phyloP scores from a whole-genome alignment of 2,888 invertebrate species.

The Agonopterix alstromeriana region DNA sequence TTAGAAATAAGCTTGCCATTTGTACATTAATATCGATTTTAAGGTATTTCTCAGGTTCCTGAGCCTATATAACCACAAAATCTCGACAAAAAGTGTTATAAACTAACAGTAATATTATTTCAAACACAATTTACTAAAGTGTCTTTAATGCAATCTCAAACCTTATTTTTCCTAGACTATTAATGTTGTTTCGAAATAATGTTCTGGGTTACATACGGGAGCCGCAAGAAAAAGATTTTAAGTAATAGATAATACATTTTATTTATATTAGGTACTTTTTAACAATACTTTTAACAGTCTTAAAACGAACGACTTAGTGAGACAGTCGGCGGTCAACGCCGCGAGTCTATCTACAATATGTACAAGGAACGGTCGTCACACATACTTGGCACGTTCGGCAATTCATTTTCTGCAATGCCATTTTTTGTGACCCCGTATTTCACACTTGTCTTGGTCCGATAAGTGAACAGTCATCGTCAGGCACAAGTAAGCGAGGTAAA shows the following conservation, averaged over 20 bases:
- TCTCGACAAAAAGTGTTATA: too few relatives aligned
- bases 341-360: conserved; percentile 58
- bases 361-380: conserved; percentile 30
- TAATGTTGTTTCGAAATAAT: conserved; percentile 4
- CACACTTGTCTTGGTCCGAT: background rate
- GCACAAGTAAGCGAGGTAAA: conserved; percentile 62
- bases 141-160: too few relatives aligned
- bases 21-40: too few relatives aligned
- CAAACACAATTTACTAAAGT: too few relatives aligned
- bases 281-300: conserved; percentile 77
- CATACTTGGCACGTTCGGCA: conserved; percentile 8
- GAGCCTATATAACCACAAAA: too few relatives aligned
- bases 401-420: conserved; percentile 3
- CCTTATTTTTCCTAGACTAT: too few relatives aligned
- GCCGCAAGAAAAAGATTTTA: conserved; percentile 18
- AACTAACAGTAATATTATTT: too few relatives aligned
- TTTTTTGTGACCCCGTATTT: conserved; percentile 2
- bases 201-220: conserved; percentile 4
- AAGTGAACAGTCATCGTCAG: conserved; percentile 20
- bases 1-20: too few relatives aligned
- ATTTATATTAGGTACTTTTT: conserved; percentile 70
- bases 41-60: too few relatives aligned
- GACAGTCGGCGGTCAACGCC: conserved; percentile 60
- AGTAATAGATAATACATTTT: conserved; percentile 44
- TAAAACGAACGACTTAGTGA: conserved; percentile 72